phyloP scores from a whole-genome alignment of 2,113 vertebrate genomes.

The Corythaeola cristata region DNA sequence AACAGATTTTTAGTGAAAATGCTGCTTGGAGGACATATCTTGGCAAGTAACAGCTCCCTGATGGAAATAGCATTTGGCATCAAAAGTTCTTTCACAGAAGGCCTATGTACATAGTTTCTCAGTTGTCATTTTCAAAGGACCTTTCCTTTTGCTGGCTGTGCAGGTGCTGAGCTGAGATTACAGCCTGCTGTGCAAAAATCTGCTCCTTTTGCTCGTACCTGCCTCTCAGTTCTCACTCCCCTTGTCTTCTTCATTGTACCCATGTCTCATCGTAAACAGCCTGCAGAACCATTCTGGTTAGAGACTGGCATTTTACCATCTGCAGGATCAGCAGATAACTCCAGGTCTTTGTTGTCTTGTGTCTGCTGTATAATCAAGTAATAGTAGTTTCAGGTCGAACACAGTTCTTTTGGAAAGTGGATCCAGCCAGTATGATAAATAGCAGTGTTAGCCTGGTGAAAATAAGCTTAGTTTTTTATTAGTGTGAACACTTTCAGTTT shows the following conservation, averaged over 20 bases:
- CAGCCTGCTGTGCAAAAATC: background rate
- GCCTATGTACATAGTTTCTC: background rate
- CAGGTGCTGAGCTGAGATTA: slow-evolving; percentile 48
- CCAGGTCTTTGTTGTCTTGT: background rate
- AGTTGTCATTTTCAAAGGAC: slow-evolving; percentile 8
- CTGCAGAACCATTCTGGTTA: background rate
- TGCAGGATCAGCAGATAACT: background rate
- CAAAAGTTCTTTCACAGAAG: slow-evolving; percentile 2
- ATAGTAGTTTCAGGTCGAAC: background rate
- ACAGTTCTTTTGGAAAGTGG: background rate
- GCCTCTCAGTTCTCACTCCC: background rate
- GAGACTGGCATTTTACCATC: background rate
- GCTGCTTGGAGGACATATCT: background rate
- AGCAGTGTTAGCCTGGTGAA: background rate
- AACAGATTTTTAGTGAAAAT: background rate
- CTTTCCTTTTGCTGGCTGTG: background rate
- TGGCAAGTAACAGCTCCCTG: slow-evolving; percentile 27
- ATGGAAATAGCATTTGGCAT: slow-evolving; percentile 34
- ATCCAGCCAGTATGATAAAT: background rate
- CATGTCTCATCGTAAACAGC: rapidly evolving
- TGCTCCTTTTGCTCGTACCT: background rate
- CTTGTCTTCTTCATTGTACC: background rate
- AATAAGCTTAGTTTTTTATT: background rate
- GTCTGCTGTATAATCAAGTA: background rate
- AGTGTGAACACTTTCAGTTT: background rate